A percentile compares a stretch with the other conserved stretches of the same genome.
phyloP scores from a whole-genome alignment of 2,888 invertebrate species.

The Brachypalpus laphriformis region DNA sequence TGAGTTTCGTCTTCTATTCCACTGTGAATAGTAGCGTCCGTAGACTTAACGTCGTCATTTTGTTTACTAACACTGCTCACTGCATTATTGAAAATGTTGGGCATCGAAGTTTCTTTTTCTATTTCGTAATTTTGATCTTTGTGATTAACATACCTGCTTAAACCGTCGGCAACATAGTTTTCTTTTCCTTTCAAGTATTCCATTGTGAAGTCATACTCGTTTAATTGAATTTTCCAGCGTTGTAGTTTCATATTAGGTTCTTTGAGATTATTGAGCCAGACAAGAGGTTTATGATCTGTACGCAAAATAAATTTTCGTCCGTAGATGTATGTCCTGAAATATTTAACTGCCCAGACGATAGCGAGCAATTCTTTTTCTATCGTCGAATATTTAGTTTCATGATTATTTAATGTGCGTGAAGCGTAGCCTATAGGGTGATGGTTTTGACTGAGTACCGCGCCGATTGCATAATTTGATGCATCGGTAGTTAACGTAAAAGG shows the following conservation, averaged over 20 bases:
- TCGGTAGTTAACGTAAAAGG: slow-evolving; percentile 56
- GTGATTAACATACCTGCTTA: background rate
- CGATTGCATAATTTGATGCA: slow-evolving; percentile 61
- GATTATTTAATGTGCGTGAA: slow-evolving; percentile 60
- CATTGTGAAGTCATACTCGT: slow-evolving; percentile 39
- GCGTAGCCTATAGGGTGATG: slow-evolving; percentile 60
- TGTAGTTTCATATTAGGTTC: no score
- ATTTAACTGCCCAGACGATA: no score
- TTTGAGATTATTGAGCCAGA: no score
- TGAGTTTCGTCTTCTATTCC: no score
- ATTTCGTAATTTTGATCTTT: no score
- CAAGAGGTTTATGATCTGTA: no score
- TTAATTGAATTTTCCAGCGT: no score
- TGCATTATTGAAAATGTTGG: no score
- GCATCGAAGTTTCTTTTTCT: no score
- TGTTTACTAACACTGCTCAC: no score
- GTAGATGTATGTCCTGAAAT: slow-evolving; percentile 65
- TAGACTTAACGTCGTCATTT: no score
- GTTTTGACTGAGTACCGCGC: slow-evolving; percentile 64
- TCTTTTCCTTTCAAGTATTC: slow-evolving; percentile 34
- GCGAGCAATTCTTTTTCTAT: slow-evolving; percentile 69
- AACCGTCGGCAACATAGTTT: slow-evolving; percentile 5
- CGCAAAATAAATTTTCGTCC: slow-evolving; percentile 60
- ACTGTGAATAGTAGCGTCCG: no score
- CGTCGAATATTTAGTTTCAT: slow-evolving; percentile 50